Conservation (phyloP, 2,113 vertebrate species). For the Felis chaus region DNA sequence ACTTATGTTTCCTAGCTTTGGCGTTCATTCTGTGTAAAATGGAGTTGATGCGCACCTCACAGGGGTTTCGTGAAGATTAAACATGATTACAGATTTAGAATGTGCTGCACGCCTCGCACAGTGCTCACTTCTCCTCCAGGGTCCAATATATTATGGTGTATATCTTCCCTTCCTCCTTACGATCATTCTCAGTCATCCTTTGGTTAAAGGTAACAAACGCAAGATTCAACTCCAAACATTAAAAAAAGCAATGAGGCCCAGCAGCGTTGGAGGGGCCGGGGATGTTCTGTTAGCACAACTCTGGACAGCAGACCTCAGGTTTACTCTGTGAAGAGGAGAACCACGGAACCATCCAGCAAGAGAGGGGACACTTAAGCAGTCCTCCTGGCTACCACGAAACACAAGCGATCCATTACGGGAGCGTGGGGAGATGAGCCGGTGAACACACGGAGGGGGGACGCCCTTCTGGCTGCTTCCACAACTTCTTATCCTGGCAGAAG, state of each 20-base stretch:
- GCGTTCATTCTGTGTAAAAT: conserved; percentile 10
- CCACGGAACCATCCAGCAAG: rapidly evolving
- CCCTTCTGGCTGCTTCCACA: neutral
- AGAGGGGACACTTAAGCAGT: neutral
- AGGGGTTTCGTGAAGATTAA: neutral
- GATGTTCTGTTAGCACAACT: neutral
- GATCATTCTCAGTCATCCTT: neutral
- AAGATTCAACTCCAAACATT: neutral
- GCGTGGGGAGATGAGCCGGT: too few relatives aligned
- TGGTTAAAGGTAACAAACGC: neutral
- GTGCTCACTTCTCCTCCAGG: neutral
- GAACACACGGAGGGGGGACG: rapidly evolving
- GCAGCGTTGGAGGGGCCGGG: neutral
- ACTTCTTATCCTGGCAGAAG: neutral
- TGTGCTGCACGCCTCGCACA: neutral
- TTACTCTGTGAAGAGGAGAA: neutral
- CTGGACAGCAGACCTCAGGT: neutral
- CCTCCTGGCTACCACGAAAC: neutral
- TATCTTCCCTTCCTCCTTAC: neutral
- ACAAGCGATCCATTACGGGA: rapidly evolving
- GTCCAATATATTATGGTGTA: rapidly evolving
- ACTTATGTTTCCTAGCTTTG: neutral
- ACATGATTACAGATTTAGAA: neutral
- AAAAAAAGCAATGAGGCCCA: neutral
- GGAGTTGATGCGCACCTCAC: neutral